Evolutionary conservation across 2,113 vertebrate genomes (phyloP), one percentile per base, ranked within the genome.

Genomic region (Megaceryle torquata): DNA sequence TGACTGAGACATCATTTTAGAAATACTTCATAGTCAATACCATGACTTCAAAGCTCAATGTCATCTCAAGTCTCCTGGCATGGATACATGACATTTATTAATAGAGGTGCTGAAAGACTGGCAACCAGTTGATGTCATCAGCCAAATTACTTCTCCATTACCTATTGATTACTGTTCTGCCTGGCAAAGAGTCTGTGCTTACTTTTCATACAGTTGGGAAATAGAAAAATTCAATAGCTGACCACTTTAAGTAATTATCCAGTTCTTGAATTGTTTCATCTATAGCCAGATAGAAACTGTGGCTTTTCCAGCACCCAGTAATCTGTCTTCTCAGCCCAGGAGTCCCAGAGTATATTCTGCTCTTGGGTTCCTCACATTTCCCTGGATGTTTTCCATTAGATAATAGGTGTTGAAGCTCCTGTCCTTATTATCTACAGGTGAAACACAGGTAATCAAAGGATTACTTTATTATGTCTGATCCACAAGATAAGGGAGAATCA

Each of bases 71-170:
- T 70, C 65, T 93, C 14, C 67, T 92, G 78, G 82, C 82, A 59
- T 53, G 71, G 33, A 54, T 82, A 44, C 54, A 39, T 80, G 95
- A 70, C 83, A 80, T 82, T 80, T 91, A 86, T 94, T 93, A 93
- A 91, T 96, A 86, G 79, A 77, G 28, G 76, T 76, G 88, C 68
- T 86, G 97, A 95, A 89, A 88, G 53, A 89, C 76, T 91, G 64
- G 82, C 33, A 89, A 93, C 53, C 83, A 90, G 60, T 17, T 91
- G 92, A 94, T 95, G 84, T 79, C 88, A 93, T 75, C 57, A 91
- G 74, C 61, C 76, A 90, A 87, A 93, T 75, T 91, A 95, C 70
- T 88, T 92, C 91, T 96, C 92, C 82, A 63, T 92, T 92, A 84
- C 28, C 13, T 93, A 95, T 93, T 92, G 97, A 93, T 92, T 95